Evolutionary conservation across 2,797 vertebrate species (phyloP).

Genomic region (Mycteria americana): DNA sequence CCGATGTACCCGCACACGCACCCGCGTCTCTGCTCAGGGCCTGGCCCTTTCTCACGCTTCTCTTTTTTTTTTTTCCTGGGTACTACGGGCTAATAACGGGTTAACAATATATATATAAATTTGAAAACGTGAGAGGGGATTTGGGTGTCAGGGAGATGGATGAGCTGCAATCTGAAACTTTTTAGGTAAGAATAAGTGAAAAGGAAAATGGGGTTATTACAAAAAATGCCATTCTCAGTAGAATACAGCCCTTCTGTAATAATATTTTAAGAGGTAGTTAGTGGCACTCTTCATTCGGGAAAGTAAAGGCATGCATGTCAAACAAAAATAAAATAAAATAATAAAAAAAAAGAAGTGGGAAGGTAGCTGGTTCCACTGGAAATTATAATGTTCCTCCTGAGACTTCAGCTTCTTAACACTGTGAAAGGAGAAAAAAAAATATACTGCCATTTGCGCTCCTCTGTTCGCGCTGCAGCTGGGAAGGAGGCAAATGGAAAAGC

Average conservation of each 20-base stretch:
- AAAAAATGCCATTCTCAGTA: neutral
- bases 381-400: neutral
- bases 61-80: neutral
- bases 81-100: neutral
- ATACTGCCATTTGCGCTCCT: neutral
- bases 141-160: slow-evolving; percentile 44
- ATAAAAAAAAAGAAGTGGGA: neutral
- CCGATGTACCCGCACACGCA: rapidly evolving
- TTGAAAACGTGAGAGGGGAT: neutral
- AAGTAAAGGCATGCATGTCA: neutral
- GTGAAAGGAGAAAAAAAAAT: neutral
- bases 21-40: rapidly evolving
- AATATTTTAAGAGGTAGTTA: neutral
- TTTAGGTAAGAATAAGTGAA: slow-evolving; percentile 23
- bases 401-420: neutral
- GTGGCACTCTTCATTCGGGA: neutral
- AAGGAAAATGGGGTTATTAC: slow-evolving; percentile 16
- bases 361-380: neutral
- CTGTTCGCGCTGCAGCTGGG: neutral
- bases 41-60: neutral
- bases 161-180: slow-evolving; percentile 39
- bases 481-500: neutral
- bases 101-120: neutral
- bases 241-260: neutral
- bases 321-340: neutral